Evolutionary conservation across 2,113 vertebrate species (phyloP).

Genomic region (Nesoenas mayeri): DNA sequence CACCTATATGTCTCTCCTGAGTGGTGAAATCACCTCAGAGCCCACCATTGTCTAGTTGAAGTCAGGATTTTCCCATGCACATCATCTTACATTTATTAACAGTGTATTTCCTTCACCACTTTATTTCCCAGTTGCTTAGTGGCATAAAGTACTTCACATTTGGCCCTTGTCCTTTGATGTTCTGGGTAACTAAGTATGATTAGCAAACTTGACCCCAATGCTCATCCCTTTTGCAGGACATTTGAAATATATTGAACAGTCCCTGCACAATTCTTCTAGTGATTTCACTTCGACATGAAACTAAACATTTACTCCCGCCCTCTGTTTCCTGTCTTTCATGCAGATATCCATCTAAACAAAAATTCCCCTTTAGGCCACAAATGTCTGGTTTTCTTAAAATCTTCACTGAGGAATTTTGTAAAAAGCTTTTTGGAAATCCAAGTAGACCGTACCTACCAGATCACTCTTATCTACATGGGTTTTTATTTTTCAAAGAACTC

Average conservation of each 20-base stretch:
- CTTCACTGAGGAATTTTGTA: slow-evolving; percentile 18
- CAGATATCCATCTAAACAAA: slow-evolving; percentile 45
- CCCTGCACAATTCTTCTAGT: neutral
- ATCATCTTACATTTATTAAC: neutral
- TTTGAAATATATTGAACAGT: neutral
- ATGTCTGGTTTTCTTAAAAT: slow-evolving; percentile 33
- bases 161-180: neutral
- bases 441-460: neutral
- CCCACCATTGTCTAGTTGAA: neutral
- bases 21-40: neutral
- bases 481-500: neutral
- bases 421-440: slow-evolving; percentile 25
- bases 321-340: slow-evolving; percentile 29
- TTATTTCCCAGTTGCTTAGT: neutral
- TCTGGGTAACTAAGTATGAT: neutral
- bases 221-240: neutral
- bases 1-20: neutral
- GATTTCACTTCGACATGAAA: neutral
- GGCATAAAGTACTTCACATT: neutral
- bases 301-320: slow-evolving; percentile 15
- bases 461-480: neutral
- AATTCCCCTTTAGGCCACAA: neutral
- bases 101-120: neutral
- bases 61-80: neutral
- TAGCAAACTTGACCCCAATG: neutral